A percentile compares a stretch with the other conserved stretches of the same genome.
These are phyloP conservation scores for Chaenocephalus aceratus DNA, from an alignment of 2,113 vertebrate species.

Conservation along the genomic window DNA sequence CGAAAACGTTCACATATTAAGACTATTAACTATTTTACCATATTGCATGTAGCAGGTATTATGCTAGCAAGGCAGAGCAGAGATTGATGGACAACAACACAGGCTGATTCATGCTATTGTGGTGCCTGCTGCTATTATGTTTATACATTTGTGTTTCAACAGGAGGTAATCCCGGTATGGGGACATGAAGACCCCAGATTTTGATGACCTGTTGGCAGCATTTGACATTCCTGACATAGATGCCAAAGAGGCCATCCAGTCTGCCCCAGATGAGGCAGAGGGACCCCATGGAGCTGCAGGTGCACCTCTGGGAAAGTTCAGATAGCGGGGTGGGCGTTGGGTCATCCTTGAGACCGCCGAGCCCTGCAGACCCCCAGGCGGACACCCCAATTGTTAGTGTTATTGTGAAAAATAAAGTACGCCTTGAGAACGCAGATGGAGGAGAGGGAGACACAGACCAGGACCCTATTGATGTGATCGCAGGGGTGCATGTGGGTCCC, in stretches of 20 bases:
- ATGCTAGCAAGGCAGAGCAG: constrained; percentile 1
- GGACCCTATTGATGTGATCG: constrained; percentile 69
- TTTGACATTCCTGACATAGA: constrained; percentile 97
- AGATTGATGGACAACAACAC: constrained; percentile 13
- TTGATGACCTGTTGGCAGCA: constrained; percentile 95
- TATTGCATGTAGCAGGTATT: background rate
- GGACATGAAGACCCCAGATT: constrained; percentile 98
- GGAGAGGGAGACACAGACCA: constrained; percentile 71
- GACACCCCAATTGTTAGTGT: constrained; percentile 92
- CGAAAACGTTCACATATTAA: background rate
- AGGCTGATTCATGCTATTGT: background rate
- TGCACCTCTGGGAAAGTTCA: constrained; percentile 73
- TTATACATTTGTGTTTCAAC: constrained; percentile 24
- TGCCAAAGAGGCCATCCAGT: constrained; percentile 93
- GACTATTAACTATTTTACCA: background rate
- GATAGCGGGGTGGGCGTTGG: constrained; percentile 77
- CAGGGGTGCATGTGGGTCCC: constrained; percentile 75
- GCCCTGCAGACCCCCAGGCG: constrained; percentile 69
- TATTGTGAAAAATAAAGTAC: constrained; percentile 95
- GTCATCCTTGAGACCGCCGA: constrained; percentile 71
- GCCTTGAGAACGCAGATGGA: constrained; percentile 85
- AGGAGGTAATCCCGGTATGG: constrained; percentile 88
- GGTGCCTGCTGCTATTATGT: background rate
- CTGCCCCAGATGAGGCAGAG: constrained; percentile 87
- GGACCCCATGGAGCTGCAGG: constrained; percentile 79